Evolutionary conservation across 2,113 vertebrate species (phyloP).

Genomic region (Triplophysa siluroides): DNA sequence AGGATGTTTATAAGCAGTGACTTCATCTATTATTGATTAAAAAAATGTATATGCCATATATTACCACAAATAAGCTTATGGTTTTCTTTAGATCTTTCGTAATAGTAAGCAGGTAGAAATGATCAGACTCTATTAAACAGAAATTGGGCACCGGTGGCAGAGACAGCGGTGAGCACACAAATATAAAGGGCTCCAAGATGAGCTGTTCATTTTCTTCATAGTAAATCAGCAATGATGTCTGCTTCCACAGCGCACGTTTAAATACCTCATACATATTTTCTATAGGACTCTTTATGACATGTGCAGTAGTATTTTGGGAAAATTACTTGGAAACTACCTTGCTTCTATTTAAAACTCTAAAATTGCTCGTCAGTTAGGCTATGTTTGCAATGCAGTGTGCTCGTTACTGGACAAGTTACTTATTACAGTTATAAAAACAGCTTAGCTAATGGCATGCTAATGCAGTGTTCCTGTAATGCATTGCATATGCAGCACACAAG

Average conservation of each 20-base stretch:
- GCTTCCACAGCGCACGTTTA: neutral
- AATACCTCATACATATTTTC: slow-evolving; percentile 5
- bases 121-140: slow-evolving; percentile 38
- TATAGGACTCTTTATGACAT: neutral
- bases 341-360: no score
- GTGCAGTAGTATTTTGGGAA: neutral
- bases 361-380: no score
- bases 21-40: slow-evolving; percentile 31
- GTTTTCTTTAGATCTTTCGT: slow-evolving; percentile 55
- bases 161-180: slow-evolving; percentile 4
- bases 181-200: slow-evolving; percentile 9
- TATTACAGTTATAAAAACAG: no score
- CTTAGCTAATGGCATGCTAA: no score
- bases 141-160: slow-evolving; percentile 7
- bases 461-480: no score
- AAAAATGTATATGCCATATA: slow-evolving; percentile 9
- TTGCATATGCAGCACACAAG: no score
- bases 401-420: no score
- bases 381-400: no score
- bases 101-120: slow-evolving; percentile 49
- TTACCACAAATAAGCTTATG: slow-evolving; percentile 57
- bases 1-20: slow-evolving; percentile 34
- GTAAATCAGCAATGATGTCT: slow-evolving; percentile 10
- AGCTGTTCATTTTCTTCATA: neutral
- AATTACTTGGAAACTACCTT: neutral